Base-by-base conservation (phyloP, 1,140 invertebrate genomes). In the Diploscapter pachys region DNA sequence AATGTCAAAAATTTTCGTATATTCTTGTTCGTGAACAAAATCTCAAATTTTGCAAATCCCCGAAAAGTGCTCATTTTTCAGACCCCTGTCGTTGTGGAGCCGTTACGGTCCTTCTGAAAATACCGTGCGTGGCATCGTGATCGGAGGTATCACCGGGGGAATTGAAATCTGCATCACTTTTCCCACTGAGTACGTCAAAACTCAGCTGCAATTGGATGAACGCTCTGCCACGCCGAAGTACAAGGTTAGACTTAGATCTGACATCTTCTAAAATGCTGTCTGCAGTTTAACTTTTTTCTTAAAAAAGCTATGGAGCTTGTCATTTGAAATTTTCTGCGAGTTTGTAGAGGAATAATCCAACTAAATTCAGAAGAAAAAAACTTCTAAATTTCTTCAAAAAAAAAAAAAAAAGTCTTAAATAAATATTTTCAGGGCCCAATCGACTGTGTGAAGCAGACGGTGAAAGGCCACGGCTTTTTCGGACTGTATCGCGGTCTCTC, bases 151-250 rank as follows among this genome's bases (percentile, higher is more conserved):
- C 54, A 93, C 92, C 63, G 92, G 96, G 71, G 96, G 93, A 72
- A 95, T 98, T 84, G 96, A 99, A 48, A 98, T 99, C 86, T 98
- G 95, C 88, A 98, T 99, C 75, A 99, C 96, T 79, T 99, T 94
- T 88, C 96, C 96, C 49, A 99, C 96, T 3, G 96, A 99, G 89
- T 99, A 96, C 88, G 95, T 99, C 2, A 99, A 99, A 89, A 99
- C 96, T 70, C 96, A 99, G 83, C 89, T 99, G 63, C 96, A 99
- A 87, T 88, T 99, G 76, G 96, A 99, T 87, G 95, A 98, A 86
- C 95, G 90, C 91, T 90, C 90, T 88, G 89, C 87, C 79, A 86
- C 85, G 75, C 89, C 71, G 90, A 87, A 91, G 81, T 85, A 81
- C 72, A 85, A 83, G 66, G 82, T 85, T 5, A 56, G 55, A 31